Evolutionary conservation across 2,797 vertebrate species (phyloP).

Genomic region (Chanos chanos): DNA sequence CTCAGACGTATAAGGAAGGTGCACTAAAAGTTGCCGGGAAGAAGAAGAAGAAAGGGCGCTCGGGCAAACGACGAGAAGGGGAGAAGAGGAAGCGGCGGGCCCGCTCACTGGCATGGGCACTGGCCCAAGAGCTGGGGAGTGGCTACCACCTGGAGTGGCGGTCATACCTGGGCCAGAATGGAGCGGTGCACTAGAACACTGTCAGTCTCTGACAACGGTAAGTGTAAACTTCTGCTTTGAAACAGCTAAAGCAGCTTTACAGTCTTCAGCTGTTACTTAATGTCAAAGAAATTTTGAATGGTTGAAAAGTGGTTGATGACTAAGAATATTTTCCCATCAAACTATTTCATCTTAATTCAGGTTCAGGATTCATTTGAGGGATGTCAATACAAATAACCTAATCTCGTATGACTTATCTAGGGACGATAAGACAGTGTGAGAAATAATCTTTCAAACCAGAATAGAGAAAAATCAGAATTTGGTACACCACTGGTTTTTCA

Average conservation of each 20-base stretch:
- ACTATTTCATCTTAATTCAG: too few relatives aligned
- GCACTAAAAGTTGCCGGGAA: constrained; percentile 74
- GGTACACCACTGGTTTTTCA: not conserved
- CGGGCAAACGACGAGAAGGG: constrained; percentile 86
- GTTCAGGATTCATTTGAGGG: too few relatives aligned
- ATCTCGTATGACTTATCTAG: too few relatives aligned
- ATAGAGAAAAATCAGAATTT: too few relatives aligned
- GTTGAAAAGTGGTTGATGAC: too few relatives aligned
- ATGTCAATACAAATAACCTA: too few relatives aligned
- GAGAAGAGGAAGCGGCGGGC: constrained; percentile 88
- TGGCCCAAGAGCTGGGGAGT: constrained; percentile 48
- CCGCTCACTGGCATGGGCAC: constrained; percentile 63
- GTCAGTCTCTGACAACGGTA: constrained; percentile 77
- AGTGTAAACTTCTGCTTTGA: constrained; percentile 19
- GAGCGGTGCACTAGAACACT: constrained; percentile 66
- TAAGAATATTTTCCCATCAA: too few relatives aligned
- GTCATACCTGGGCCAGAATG: constrained; percentile 55
- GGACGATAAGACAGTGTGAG: too few relatives aligned
- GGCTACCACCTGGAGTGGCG: constrained; percentile 63
- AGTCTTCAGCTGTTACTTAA: too few relatives aligned
- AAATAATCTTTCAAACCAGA: too few relatives aligned
- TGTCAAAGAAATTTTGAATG: too few relatives aligned
- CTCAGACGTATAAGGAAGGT: constrained; percentile 82
- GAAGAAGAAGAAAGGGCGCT: constrained; percentile 85
- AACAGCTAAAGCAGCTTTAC: too few relatives aligned